Percentiles rank a stretch among this genome's conserved stretches.
Evolutionary conservation across 2,888 invertebrate species (phyloP).

Genomic region (Ganaspis brasiliensis): DNA sequence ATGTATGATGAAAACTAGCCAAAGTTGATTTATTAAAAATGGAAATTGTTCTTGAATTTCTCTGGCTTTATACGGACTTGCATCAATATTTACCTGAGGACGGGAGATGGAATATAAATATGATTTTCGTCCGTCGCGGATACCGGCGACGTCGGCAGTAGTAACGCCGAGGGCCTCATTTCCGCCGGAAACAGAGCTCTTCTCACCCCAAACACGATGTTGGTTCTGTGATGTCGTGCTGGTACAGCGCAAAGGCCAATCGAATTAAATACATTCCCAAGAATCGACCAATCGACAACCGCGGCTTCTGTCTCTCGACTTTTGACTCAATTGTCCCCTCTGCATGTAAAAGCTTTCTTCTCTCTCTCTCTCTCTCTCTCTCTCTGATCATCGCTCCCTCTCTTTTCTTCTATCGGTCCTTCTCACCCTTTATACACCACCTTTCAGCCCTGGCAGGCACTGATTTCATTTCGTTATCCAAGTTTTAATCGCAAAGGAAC

Average conservation of each 20-base stretch:
- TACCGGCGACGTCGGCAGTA: slow-evolving; percentile 57
- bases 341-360: slow-evolving; percentile 20
- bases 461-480: slow-evolving; percentile 37
- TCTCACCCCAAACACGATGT: slow-evolving; percentile 62
- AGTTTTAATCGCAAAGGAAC: slow-evolving; percentile 37
- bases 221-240: slow-evolving; percentile 28
- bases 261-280: slow-evolving; percentile 75
- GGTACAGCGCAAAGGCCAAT: slow-evolving; percentile 66
- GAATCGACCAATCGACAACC: slow-evolving; percentile 63
- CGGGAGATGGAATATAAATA: slow-evolving; percentile 77
- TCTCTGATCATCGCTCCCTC: background rate
- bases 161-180: slow-evolving; percentile 74
- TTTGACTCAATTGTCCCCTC: slow-evolving; percentile 31
- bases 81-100: slow-evolving; percentile 69
- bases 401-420: slow-evolving; percentile 12
- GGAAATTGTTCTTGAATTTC: slow-evolving; percentile 23
- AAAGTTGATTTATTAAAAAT: slow-evolving; percentile 20
- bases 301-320: slow-evolving; percentile 27
- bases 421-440: slow-evolving; percentile 4
- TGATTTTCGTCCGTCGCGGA: slow-evolving; percentile 70
- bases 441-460: slow-evolving; percentile 3
- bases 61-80: slow-evolving; percentile 10
- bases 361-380: background rate
- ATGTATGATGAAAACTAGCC: background rate
- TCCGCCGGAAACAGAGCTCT: slow-evolving; percentile 78